A percentile compares a stretch with the other conserved stretches of the same genome.
Evolutionary conservation across 2,797 vertebrate genomes (phyloP).

Genomic region (Enteromius viviparus): DNA sequence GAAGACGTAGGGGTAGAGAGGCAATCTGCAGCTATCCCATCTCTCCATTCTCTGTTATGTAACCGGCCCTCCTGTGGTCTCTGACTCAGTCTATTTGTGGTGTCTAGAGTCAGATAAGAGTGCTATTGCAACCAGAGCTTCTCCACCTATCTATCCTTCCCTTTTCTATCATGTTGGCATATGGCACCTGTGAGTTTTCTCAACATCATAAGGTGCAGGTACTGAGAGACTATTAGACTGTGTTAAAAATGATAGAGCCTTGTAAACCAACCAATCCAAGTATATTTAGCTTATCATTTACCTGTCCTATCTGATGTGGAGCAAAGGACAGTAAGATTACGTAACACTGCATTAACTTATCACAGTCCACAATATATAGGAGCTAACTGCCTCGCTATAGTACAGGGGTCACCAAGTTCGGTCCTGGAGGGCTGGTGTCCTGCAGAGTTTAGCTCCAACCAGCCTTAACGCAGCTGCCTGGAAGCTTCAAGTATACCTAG

Average conservation of each 20-base stretch:
- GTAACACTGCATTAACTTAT: slow-evolving; percentile 25
- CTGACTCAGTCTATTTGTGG: slow-evolving; percentile 42
- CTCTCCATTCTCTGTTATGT: slow-evolving; percentile 45
- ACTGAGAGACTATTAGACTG: slow-evolving; percentile 34
- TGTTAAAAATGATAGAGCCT: slow-evolving; percentile 19
- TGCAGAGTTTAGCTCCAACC: no score
- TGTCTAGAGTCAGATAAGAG: slow-evolving; percentile 57
- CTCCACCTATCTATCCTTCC: slow-evolving; percentile 41
- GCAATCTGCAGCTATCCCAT: slow-evolving; percentile 23
- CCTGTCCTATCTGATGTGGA: slow-evolving; percentile 36
- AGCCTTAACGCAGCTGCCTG: no score
- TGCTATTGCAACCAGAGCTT: slow-evolving; percentile 26
- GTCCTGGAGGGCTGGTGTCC: no score
- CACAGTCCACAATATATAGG: slow-evolving; percentile 16
- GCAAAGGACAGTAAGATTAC: slow-evolving; percentile 36
- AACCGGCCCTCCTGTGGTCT: slow-evolving; percentile 52
- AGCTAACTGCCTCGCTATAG: neutral
- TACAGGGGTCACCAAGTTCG: no score
- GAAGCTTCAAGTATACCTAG: no score
- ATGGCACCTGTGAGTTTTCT: slow-evolving; percentile 18
- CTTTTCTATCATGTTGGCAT: slow-evolving; percentile 36
- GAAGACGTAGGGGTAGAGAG: slow-evolving; percentile 55
- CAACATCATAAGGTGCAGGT: slow-evolving; percentile 23
- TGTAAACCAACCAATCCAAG: slow-evolving; percentile 14
- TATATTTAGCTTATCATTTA: slow-evolving; percentile 42